Base-by-base conservation (phyloP, 2,888 invertebrate genomes). In the Alloscopus bannaensis region DNA sequence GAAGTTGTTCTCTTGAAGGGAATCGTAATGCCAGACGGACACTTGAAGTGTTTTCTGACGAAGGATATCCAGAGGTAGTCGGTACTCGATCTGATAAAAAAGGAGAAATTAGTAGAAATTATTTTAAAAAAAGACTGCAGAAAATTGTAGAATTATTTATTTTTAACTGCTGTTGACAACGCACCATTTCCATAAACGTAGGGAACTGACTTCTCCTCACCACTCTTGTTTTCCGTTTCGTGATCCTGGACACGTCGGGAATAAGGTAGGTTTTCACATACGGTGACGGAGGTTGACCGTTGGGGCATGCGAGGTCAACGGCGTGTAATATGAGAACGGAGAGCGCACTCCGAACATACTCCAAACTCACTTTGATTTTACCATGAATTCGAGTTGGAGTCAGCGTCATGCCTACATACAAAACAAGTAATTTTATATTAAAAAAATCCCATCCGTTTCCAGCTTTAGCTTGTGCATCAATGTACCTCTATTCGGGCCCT, bases 171-270 rank as follows among this genome's bases (percentile, higher is more conserved):
- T 36, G n/a, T n/a, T n/a, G 42, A 47, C 4, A 13, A 86, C 87
- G 89, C 89, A 95, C 95, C 94, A 96, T 96, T 91, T 98, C 97
- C 95, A 99, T 98, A 89, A 97, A 99, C 20, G 97, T 97, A 0
- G 99, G 99, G 89, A 98, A 96, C 87, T 95, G 95, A 87, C 95
- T 96, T 85, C 94, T 94, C 86, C 94, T 94, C 0, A 97, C 93
- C 1, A 97, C 95, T 89, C 96, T 95, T 0, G 99, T 99, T 89
- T 99, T 99, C 66, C 97, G 91, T 89, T 99, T 99, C 18, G 98
- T 98, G 84, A 92, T 93, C 89, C 98, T 98, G 72, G 93, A 92
- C 24, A 93, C 93, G 88, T 99, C 98, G 8, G 99, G 98, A 86
- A 95, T 92, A 79, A 99, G 90, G 89, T 99, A 99, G 66, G 94